Percentiles rank a stretch among this genome's conserved stretches.
phyloP scores from a whole-genome alignment of 2,888 invertebrate species.

The Phorcus lineatus region DNA sequence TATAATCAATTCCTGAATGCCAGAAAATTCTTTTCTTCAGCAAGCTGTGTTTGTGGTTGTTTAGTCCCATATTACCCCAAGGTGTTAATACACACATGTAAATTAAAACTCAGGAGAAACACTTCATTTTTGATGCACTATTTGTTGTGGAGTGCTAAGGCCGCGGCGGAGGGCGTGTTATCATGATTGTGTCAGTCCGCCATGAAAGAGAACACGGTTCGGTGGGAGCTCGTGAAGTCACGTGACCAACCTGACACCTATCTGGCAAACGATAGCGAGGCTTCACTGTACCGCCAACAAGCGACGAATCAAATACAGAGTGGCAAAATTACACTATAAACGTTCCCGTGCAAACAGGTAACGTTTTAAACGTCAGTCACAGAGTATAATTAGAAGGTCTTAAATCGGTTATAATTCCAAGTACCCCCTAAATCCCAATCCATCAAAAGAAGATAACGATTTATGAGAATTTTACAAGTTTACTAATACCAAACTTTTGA shows the following conservation, averaged over 20 bases:
- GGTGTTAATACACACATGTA: slow-evolving; percentile 5
- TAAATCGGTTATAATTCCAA: too few species aligned
- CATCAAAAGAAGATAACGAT: too few species aligned
- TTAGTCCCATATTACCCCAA: neutral
- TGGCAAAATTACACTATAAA: neutral
- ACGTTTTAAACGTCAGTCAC: neutral
- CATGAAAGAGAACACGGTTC: neutral
- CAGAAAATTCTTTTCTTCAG: too few species aligned
- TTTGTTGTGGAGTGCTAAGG: neutral
- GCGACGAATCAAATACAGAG: neutral
- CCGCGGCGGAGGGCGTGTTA: slow-evolving; percentile 3
- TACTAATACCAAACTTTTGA: too few species aligned
- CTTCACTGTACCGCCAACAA: neutral
- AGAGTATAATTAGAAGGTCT: too few species aligned
- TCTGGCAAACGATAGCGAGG: neutral
- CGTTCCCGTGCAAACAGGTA: neutral
- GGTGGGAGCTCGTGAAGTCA: neutral
- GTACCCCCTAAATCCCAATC: too few species aligned
- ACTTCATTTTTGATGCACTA: slow-evolving; percentile 16
- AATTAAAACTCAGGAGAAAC: neutral
- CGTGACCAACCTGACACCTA: neutral
- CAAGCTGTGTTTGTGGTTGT: neutral
- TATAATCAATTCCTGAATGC: too few species aligned
- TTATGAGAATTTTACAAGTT: too few species aligned
- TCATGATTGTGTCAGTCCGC: slow-evolving; percentile 12